Conservation (phyloP, 2,888 invertebrate genomes). For the Hemicrepidius hirtus region DNA sequence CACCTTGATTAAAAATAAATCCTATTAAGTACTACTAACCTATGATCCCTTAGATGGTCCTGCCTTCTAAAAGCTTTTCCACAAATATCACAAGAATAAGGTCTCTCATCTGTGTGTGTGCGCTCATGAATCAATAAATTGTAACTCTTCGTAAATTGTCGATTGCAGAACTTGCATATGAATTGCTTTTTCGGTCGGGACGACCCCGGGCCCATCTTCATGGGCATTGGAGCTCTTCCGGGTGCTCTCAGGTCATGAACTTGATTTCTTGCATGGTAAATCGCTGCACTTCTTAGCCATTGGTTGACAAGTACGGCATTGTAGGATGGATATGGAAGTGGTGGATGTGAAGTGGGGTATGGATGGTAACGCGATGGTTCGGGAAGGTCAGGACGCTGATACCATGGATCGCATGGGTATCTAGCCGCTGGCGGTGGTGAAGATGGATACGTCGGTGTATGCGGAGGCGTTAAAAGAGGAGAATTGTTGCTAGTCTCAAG, state of each 20-base stretch:
- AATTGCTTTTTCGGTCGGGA: conserved; percentile 87
- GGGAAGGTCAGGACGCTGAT: conserved; percentile 56
- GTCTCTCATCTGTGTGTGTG: conserved; percentile 97
- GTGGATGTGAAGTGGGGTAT: conserved; percentile 72
- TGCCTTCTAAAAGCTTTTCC: conserved; percentile 96
- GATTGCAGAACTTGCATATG: conserved; percentile 97
- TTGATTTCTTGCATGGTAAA: conserved; percentile 75
- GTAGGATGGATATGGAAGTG: conserved; percentile 66
- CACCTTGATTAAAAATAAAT: too few species aligned
- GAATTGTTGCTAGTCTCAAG: conserved; percentile 71
- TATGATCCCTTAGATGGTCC: conserved; percentile 94
- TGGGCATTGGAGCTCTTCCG: conserved; percentile 73
- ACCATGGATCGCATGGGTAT: conserved; percentile 56
- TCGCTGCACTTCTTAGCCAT: conserved; percentile 83
- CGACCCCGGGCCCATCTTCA: conserved; percentile 73
- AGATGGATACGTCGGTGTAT: conserved; percentile 79
- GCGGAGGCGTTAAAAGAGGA: conserved; percentile 81
- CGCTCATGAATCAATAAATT: conserved; percentile 97
- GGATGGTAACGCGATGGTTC: conserved; percentile 65
- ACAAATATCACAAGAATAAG: conserved; percentile 97
- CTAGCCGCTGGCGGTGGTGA: conserved; percentile 64
- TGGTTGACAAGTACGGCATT: conserved; percentile 81
- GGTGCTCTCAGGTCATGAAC: conserved; percentile 62
- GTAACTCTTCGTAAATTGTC: conserved; percentile 98
- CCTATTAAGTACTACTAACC: too few species aligned